A percentile compares a stretch with the other conserved stretches of the same genome.
Evolutionary conservation across 2,113 vertebrate species (phyloP).

Genomic region (Uria aalge): DNA sequence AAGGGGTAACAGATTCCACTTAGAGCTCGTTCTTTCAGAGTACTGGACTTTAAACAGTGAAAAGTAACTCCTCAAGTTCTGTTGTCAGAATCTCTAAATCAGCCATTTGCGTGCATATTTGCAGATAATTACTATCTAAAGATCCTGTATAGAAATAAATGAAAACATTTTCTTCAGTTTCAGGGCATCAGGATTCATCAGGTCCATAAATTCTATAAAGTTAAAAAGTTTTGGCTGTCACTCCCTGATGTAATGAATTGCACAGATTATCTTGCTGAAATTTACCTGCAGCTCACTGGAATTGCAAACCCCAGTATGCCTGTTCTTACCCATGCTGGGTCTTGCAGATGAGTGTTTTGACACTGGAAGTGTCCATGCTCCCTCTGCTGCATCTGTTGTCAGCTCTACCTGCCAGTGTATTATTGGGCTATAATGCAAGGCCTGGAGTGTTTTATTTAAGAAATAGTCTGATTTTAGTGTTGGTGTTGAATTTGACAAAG

Average conservation of each 20-base stretch:
- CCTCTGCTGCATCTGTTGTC: background rate
- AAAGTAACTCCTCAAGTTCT: background rate
- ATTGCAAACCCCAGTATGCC: background rate
- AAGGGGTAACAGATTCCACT: background rate
- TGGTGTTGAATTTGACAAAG: background rate
- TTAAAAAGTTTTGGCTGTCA: accelerated
- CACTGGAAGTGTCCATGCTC: background rate
- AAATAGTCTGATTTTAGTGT: background rate
- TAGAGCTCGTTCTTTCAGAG: background rate
- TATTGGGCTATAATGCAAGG: background rate
- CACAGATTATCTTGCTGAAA: background rate
- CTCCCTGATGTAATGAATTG: background rate
- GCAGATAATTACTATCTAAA: background rate
- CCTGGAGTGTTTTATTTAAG: background rate
- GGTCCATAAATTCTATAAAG: background rate
- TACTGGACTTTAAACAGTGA: background rate
- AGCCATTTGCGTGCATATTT: background rate
- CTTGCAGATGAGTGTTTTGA: background rate
- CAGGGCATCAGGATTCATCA: background rate
- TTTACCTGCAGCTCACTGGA: background rate
- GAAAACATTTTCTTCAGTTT: background rate
- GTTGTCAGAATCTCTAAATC: background rate
- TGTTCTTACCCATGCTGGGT: background rate
- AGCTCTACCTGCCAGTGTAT: accelerated
- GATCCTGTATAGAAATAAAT: background rate